Evolutionary conservation across 1,140 invertebrate species (phyloP).

Genomic region (Ectropis grisescens): DNA sequence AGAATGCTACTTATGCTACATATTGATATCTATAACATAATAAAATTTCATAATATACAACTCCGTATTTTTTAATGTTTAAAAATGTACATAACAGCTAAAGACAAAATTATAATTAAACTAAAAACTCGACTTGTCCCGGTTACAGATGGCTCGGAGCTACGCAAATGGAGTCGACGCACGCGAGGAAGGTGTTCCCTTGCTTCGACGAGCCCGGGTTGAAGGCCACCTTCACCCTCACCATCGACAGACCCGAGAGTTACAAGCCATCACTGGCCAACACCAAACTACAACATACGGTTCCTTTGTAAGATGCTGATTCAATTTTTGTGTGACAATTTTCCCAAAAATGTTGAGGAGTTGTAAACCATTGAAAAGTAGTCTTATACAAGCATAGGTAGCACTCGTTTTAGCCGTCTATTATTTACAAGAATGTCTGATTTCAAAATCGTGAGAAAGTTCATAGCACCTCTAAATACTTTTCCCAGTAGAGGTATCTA

Average conservation of each 20-base stretch:
- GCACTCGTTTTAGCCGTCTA: not conserved
- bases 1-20: too few relatives aligned
- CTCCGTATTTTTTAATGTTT: too few relatives aligned
- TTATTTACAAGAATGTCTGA: not conserved
- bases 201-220: slow-evolving; percentile 85
- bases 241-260: slow-evolving; percentile 53
- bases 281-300: slow-evolving; percentile 29
- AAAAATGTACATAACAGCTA: too few relatives aligned
- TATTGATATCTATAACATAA: too few relatives aligned
- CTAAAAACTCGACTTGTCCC: too few relatives aligned
- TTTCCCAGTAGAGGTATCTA: too few relatives aligned
- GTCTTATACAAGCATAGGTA: not conserved
- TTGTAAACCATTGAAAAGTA: too few relatives aligned
- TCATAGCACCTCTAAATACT: too few relatives aligned
- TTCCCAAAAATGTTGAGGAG: too few relatives aligned
- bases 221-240: slow-evolving; percentile 76
- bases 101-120: too few relatives aligned
- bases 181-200: slow-evolving; percentile 81
- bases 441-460: not conserved
- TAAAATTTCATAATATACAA: too few relatives aligned
- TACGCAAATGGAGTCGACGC: slow-evolving; percentile 80
- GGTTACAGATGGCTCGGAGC: slow-evolving; percentile 70
- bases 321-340: not conserved
- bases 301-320: slow-evolving; percentile 26
- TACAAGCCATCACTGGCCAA: slow-evolving; percentile 33